Base-by-base conservation (phyloP, 2,888 invertebrate species). In the Dolichomitus sp. region DNA sequence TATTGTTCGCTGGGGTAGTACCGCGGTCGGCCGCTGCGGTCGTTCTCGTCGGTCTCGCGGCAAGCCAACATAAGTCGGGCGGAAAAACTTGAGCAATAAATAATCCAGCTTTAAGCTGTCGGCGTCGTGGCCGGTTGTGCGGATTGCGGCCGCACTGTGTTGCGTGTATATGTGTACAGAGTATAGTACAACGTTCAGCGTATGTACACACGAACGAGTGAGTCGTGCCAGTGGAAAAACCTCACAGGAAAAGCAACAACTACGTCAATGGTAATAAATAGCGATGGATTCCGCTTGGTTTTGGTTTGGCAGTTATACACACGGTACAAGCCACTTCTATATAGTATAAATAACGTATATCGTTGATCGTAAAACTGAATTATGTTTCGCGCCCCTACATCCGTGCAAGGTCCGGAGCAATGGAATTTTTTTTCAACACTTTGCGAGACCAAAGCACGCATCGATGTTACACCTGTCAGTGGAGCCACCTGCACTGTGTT, bases 41-140 rank as follows among this genome's bases (percentile, higher is more conserved):
- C 50, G 57, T 54, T n/a, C 57, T 50, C 50, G 65, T 65, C 40
- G 45, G 37, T 37, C 19, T 66, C 57, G 65, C 66, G 80, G 84
- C 57, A 81, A 76, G 85, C 86, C 61, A 83, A 85, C 86, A 81
- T 84, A 86, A 86, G 89, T 88, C 85, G 86, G 66, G 59, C 52
- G 76, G 83, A 87, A 89, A 89, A 90, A 88, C 85, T 88, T 89
- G 87, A 52, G 68, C 87, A 72, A 89, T 90, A 89, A 90, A 89
- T 88, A 89, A 88, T 89, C 86, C 85, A 37, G 80, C 80, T 84
- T 78, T 77, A 80, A 81, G 65, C 77, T 72, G 79, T 82, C 81
- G 68, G 74, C 80, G 50, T 59, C 42, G 81, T 75, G 54, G 66
- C 57, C 65, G 70, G 65, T 63, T 61, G 75, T 45, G 68, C 61